phyloP scores from a whole-genome alignment of 2,888 invertebrate species.

The Plagodis dolabraria region DNA sequence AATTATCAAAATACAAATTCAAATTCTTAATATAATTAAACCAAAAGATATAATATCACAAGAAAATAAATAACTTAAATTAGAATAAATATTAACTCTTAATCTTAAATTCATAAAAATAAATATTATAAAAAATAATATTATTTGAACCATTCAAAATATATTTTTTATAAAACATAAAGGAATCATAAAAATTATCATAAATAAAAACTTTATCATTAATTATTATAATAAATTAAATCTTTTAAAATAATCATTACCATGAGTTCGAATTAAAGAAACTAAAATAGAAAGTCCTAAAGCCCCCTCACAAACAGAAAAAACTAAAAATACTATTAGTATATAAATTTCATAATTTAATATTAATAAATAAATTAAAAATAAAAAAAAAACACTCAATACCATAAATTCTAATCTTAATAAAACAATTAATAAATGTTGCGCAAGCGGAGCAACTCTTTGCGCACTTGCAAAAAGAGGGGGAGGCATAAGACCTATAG shows the following conservation, averaged over 20 bases:
- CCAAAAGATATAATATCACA: slow-evolving; percentile 82
- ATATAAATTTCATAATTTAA: slow-evolving; percentile 67
- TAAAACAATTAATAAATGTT: slow-evolving; percentile 84
- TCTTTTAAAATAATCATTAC: too few relatives aligned
- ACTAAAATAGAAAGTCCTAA: slow-evolving; percentile 87
- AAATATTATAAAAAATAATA: slow-evolving; percentile 79
- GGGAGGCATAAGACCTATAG: too few relatives aligned
- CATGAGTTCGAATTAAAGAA: slow-evolving; percentile 80
- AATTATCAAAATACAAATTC: slow-evolving; percentile 86
- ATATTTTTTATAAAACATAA: slow-evolving; percentile 51
- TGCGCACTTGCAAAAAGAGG: too few relatives aligned
- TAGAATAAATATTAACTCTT: slow-evolving; percentile 61
- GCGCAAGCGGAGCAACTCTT: too few relatives aligned
- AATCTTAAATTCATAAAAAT: slow-evolving; percentile 71
- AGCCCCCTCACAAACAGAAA: slow-evolving; percentile 82
- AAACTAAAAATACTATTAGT: too few relatives aligned
- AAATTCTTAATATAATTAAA: slow-evolving; percentile 84
- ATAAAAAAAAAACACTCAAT: slow-evolving; percentile 81
- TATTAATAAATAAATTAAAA: slow-evolving; percentile 74
- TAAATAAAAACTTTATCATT: slow-evolving; percentile 84
- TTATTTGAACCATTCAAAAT: slow-evolving; percentile 82
- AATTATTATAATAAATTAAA: slow-evolving; percentile 34
- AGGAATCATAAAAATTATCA: slow-evolving; percentile 69
- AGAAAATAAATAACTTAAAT: slow-evolving; percentile 73
- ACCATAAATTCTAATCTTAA: slow-evolving; percentile 86